phyloP scores from a whole-genome alignment of 1,140 invertebrate genomes.

The Matsumurasca onukii region DNA sequence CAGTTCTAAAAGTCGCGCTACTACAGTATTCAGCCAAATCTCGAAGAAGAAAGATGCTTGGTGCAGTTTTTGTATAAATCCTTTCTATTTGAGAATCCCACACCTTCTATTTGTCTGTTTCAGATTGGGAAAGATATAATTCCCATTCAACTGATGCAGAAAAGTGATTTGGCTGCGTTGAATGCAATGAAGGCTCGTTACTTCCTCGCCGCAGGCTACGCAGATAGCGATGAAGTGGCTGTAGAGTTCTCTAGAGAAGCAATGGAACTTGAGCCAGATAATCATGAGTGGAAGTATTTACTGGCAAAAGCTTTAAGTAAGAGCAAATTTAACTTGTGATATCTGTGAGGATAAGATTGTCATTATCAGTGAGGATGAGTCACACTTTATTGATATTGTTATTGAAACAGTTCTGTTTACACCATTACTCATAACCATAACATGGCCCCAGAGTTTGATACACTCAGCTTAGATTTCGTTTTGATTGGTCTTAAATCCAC shows the following conservation, averaged over 20 bases:
- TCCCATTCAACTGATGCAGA: neutral
- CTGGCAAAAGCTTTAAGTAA: slow-evolving; percentile 8
- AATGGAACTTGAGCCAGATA: slow-evolving; percentile 2
- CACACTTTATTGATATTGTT: neutral
- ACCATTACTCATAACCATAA: neutral
- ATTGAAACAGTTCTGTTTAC: neutral
- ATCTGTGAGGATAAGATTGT: neutral
- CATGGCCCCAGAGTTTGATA: neutral
- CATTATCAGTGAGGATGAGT: neutral
- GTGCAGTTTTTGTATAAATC: neutral
- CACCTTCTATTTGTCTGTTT: neutral
- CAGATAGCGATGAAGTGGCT: neutral
- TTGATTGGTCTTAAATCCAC: neutral
- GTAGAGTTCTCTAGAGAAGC: neutral
- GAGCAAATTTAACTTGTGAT: neutral
- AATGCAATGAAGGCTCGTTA: slow-evolving; percentile 12
- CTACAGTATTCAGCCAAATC: neutral
- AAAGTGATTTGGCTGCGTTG: neutral
- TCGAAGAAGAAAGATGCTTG: neutral
- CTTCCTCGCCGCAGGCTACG: slow-evolving; percentile 8
- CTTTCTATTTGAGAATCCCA: neutral
- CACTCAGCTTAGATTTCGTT: neutral
- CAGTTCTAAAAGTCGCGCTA: neutral
- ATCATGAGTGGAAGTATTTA: neutral
- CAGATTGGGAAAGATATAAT: slow-evolving; percentile 11